A percentile compares a stretch with the other conserved stretches of the same genome.
These are phyloP conservation scores for Bombus balteatus DNA, from an alignment of 1,140 invertebrate genomes.

Conservation along the genomic window DNA sequence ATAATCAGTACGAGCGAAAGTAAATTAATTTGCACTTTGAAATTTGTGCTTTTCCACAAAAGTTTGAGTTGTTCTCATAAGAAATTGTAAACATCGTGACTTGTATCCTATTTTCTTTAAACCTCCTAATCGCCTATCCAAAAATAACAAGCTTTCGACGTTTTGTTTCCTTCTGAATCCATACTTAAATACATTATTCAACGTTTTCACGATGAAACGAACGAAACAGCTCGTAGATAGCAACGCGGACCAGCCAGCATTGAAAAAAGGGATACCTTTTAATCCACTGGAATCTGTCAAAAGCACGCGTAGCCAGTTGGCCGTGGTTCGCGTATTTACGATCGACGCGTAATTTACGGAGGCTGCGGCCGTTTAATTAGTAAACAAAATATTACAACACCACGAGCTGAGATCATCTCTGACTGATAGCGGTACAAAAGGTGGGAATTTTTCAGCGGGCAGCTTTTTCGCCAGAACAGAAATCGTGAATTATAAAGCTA, in stretches of 20 bases:
- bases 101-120: too few relatives aligned
- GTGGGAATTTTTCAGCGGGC: not conserved
- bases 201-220: not conserved
- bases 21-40: too few relatives aligned
- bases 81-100: too few relatives aligned
- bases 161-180: not conserved
- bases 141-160: too few relatives aligned
- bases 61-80: too few relatives aligned
- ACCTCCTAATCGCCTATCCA: too few relatives aligned
- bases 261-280: not conserved
- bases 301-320: not conserved
- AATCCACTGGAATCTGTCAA: not conserved
- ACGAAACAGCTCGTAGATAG: not conserved
- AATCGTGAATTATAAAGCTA: not conserved
- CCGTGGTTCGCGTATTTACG: slow-evolving; percentile 1
- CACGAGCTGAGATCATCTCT: not conserved
- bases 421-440: not conserved
- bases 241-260: not conserved
- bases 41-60: too few relatives aligned
- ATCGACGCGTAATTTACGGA: slow-evolving; percentile 14
- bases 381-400: not conserved
- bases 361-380: not conserved
- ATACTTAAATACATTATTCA: not conserved
- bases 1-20: too few relatives aligned
- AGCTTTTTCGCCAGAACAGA: not conserved